Evolutionary conservation across 2,797 vertebrate genomes (phyloP), one percentile per base, ranked within the genome.

Genomic region (Protonibea diacanthus): DNA sequence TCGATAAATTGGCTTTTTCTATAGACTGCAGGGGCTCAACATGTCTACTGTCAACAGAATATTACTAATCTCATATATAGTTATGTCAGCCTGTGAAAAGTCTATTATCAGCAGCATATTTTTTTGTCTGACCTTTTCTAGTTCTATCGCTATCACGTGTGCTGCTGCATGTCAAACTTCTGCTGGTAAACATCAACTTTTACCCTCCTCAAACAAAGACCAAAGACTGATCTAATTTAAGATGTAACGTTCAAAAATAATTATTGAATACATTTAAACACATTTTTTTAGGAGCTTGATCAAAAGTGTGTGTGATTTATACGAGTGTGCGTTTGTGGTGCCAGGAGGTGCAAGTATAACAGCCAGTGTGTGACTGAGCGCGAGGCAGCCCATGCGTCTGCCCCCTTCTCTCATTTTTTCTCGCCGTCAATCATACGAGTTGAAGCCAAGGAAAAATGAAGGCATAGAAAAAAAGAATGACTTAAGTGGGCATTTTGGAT

Each of bases 311-410:
- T 73, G 64, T 57, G 18, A 65, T 47, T 42, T 65, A 17, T 5
- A 15, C 52, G 61, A 17, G 68, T 33, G 76, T 40, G 69, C 73
- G 80, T 80, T 80, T 76, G 76, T 74, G 80, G 87, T 90, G 78
- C 87, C 90, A 88, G 83, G 89, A 86, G 76, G 86, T 27, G 67
- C 78, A 62, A 80, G 45, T 79, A 47, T 56, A 64, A 75, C 27
- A 82, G 57, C 75, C 57, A 90, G 83, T 66, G 81, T 89, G 85
- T 91, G 91, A 92, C 89, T 61, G 66, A 88, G 86, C 76, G 55
- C 62, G 76, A 90, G 88, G 86, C 76, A 77, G 84, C 20, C 72
- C 5, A 67, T 82, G 74, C 65, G 81, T 74, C 88, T 63, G 71
- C 60, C 71, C 33, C 27, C 70, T 38, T 9, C 71, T 25, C 69